These are phyloP conservation scores for Eumerus sabulonum DNA, from an alignment of 2,888 invertebrate species.

Conservation along the genomic window DNA sequence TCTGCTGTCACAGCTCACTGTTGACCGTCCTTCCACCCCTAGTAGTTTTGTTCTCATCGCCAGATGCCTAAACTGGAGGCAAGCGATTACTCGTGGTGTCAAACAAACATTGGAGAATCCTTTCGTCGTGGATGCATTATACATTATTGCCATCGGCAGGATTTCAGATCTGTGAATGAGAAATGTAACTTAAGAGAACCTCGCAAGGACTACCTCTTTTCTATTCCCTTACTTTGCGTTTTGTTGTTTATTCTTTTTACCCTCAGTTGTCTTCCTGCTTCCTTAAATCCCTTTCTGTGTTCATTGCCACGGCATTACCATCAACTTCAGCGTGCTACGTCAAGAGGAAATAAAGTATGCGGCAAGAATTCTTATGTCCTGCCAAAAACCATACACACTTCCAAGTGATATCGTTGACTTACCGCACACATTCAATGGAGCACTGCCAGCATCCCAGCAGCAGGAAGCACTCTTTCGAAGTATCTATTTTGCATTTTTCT, in stretches of 20 bases:
- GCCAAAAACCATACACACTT: conserved; percentile 66
- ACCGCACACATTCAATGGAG: conserved; percentile 4
- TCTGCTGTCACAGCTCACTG: no score
- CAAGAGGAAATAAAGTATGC: conserved; percentile 62
- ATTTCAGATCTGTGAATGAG: conserved; percentile 64
- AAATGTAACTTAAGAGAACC: conserved; percentile 58
- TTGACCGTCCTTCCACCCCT: conserved; percentile 29
- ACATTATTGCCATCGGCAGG: conserved; percentile 63
- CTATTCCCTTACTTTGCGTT: not conserved
- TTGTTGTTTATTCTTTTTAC: not conserved
- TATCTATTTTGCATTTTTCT: conserved; percentile 18
- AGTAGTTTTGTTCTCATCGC: not conserved
- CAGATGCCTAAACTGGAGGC: conserved; percentile 19
- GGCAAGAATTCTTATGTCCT: conserved; percentile 62
- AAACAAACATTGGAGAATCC: conserved; percentile 41
- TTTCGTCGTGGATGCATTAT: conserved; percentile 53
- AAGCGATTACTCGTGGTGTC: conserved; percentile 61
- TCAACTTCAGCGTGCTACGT: conserved; percentile 41
- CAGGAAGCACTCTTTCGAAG: not conserved
- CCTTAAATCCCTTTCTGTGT: not conserved
- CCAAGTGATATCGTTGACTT: conserved; percentile 57
- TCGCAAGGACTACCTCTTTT: conserved; percentile 3
- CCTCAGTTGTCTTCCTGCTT: no score
- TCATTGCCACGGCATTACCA: conserved; percentile 37
- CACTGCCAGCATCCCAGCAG: no score